A percentile compares a stretch with the other conserved stretches of the same genome.
phyloP scores from a whole-genome alignment of 2,113 vertebrate genomes.

The Perognathus longimembris region DNA sequence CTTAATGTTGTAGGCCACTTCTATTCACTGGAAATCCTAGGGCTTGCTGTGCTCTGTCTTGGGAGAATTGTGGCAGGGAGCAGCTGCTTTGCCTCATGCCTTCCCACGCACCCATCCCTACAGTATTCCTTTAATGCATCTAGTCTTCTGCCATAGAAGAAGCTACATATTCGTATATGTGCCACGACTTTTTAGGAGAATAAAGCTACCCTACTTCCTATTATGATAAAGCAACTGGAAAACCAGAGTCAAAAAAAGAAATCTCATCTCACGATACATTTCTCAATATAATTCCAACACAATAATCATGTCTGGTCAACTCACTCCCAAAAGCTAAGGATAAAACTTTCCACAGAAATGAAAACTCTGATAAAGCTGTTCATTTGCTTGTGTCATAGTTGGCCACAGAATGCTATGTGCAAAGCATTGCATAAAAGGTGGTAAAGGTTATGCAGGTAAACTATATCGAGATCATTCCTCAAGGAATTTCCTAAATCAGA shows the following conservation, averaged over 20 bases:
- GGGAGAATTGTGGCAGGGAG: slow-evolving; percentile 22
- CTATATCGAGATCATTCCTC: not conserved
- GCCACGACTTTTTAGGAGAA: not conserved
- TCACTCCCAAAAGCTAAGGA: not conserved
- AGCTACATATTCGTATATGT: not conserved
- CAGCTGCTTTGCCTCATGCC: slow-evolving; percentile 43
- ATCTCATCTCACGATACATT: not conserved
- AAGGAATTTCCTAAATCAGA: not conserved
- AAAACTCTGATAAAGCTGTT: not conserved
- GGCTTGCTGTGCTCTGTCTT: slow-evolving; percentile 60
- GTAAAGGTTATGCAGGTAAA: slow-evolving; percentile 36
- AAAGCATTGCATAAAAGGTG: not conserved
- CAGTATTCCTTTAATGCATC: not conserved
- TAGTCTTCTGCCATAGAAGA: not conserved
- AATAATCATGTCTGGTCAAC: not conserved
- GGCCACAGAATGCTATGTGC: not conserved
- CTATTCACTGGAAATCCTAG: slow-evolving; percentile 63
- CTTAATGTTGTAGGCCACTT: slow-evolving; percentile 73
- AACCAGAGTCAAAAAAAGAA: not conserved
- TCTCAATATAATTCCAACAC: not conserved
- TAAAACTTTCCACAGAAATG: slow-evolving; percentile 5
- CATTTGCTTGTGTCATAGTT: not conserved
- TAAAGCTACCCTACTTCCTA: not conserved
- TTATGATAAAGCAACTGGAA: slow-evolving; percentile 44
- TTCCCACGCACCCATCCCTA: slow-evolving; percentile 24